Base-by-base conservation (phyloP, 2,888 invertebrate genomes). In the Pasiphila rectangulata region DNA sequence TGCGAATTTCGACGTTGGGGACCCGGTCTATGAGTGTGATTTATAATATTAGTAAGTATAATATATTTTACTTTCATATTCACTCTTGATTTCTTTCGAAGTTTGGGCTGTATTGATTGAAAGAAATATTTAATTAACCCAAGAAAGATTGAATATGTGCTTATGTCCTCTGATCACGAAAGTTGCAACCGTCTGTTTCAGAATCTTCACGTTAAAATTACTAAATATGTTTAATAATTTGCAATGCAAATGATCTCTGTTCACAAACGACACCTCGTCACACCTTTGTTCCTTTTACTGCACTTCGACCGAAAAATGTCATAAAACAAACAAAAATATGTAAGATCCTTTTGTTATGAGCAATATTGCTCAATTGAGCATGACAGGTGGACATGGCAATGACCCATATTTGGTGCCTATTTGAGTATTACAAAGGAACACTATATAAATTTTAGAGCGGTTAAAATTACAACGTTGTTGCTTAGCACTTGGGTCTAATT, bases 291-390 rank as follows among this genome's bases (percentile, higher is more conserved):
- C 35, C 17, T 25, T 27, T 27, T 25, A 23, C 16, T 41, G 27
- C 40, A 37, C 25, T 42, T 37, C 10, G 45, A 37, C 50, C 50
- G 45, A 41, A 37, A 50, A 37, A 44, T 15, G 37, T 34, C 45
- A 45, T 5, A 16, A 29, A 47, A 41, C 34, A 40, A 46, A 39
- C 27, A 40, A 32, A 30, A 25, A 29, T 41, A 41, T 32, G 45
- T 30, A 44, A 45, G 13, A 13, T 16, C 15, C 12, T 29, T 49
- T 23, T 29, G 10, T 24, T n/a, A 4, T n/a, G n/a, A n/a, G n/a
- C n/a, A n/a, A n/a, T n/a, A n/a, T n/a, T n/a, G n/a, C 16, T 30
- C 30, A 17, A 3, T n/a, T 24, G 17, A 30, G 17, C 17, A 7
- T 40, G 35, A 24, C 19, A 38, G 9, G 6, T 29, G 39, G 19